Conservation (phyloP, 2,888 invertebrate genomes). For the Maniola hyperantus region DNA sequence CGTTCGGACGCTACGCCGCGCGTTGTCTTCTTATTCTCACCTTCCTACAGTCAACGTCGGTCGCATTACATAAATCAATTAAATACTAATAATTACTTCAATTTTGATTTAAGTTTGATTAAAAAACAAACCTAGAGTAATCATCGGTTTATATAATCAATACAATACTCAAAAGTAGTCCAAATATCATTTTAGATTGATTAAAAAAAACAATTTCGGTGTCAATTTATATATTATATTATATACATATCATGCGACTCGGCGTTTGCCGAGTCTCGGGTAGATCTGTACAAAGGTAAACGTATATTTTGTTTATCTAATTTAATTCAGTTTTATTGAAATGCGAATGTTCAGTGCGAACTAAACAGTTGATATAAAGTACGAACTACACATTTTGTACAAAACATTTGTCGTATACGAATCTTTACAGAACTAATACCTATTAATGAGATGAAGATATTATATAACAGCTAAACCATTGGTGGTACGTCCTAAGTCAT, state of each 20-base stretch:
- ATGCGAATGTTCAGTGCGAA: background rate
- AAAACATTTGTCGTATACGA: slow-evolving; percentile 33
- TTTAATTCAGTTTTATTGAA: background rate
- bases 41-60: background rate
- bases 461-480: slow-evolving; percentile 15
- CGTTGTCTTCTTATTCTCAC: background rate
- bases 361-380: slow-evolving; percentile 8
- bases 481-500: slow-evolving; percentile 1
- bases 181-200: background rate
- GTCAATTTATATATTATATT: background rate
- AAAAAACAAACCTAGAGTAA: too few relatives aligned
- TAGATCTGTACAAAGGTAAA: background rate
- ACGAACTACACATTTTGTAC: slow-evolving; percentile 33
- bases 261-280: background rate
- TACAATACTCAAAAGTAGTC: background rate
- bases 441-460: slow-evolving; percentile 13
- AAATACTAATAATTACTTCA: too few relatives aligned
- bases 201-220: background rate
- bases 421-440: slow-evolving; percentile 9
- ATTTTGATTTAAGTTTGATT: too few relatives aligned
- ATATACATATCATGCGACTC: slow-evolving; percentile 2
- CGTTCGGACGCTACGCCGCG: background rate
- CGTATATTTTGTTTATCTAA: background rate
- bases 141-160: too few relatives aligned
- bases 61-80: background rate